Base-by-base conservation (phyloP, 2,113 vertebrate genomes). In the Brachionichthys hirsutus region DNA sequence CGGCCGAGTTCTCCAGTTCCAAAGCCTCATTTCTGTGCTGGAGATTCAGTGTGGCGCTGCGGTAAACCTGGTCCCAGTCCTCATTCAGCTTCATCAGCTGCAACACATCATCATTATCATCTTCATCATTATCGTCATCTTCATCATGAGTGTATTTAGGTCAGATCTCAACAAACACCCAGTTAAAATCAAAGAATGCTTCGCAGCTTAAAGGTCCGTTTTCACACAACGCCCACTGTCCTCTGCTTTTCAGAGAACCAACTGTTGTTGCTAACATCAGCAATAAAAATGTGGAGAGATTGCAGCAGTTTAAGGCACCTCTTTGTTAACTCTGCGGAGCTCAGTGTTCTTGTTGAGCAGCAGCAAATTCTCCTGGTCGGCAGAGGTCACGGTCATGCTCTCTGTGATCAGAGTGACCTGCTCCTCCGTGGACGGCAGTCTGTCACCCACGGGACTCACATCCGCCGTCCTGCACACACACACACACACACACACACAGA, bases 31-130 rank as follows among this genome's bases (percentile, higher is more conserved):
- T 41, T 8, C 84, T 85, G 50, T 90, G 89, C 79, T 94, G 90
- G n/a, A 94, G 77, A 34, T 75, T 73, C 63, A 83, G n/a, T 0
- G 85, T 92, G 14, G 90, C 84, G 30, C 78, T 85, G 59, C 84
- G 91, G 63, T 93, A 93, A 58, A 93, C 89, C 49, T 90, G 89
- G 70, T 93, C 92, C 93, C 93, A 94, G 54, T 94, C 91, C 62
- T 91, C 91, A 34, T 93, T 94, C 62, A 94, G 83, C 78, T 92
- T 93, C 92, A 93, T 89, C 81, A 94, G 82, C 93, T 94, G 77
- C 36, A 75, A 76, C 53, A 81, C 52, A 86, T 7, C 63, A 75
- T 35, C 64, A 64, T 34, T 67, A 19, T 45, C 60, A 65, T 24
- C 59, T 46, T 35, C 46, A 51, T 48, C 0, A 20, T 20, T 43